phyloP scores from a whole-genome alignment of 1,140 invertebrate genomes.

The Eubasilissa regina region DNA sequence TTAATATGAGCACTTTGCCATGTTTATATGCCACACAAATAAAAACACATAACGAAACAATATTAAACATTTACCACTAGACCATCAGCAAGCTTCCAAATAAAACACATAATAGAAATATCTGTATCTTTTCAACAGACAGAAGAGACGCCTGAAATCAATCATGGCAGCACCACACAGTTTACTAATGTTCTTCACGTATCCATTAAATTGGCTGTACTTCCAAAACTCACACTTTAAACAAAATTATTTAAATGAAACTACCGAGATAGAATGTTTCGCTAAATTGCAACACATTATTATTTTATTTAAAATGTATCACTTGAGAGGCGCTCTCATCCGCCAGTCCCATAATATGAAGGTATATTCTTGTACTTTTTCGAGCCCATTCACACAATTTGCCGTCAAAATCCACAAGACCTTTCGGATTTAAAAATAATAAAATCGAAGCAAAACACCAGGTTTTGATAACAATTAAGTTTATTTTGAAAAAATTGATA shows the following conservation, averaged over 20 bases:
- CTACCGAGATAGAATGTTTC: neutral
- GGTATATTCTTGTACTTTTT: slow-evolving; percentile 12
- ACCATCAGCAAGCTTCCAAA: slow-evolving; percentile 61
- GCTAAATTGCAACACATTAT: slow-evolving; percentile 15
- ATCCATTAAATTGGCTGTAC: slow-evolving; percentile 12
- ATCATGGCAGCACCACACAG: slow-evolving; percentile 64
- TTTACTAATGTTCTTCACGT: slow-evolving; percentile 28
- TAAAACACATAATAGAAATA: slow-evolving; percentile 64
- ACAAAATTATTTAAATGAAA: slow-evolving; percentile 19
- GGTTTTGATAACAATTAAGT: neutral
- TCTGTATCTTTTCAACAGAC: slow-evolving; percentile 59
- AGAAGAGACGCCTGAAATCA: slow-evolving; percentile 65
- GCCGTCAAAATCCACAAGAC: neutral
- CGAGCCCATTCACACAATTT: slow-evolving; percentile 10
- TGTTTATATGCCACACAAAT: slow-evolving; percentile 11
- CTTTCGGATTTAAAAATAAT: neutral
- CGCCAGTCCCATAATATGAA: slow-evolving; percentile 12
- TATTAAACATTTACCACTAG: slow-evolving; percentile 63
- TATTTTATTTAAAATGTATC: slow-evolving; percentile 26
- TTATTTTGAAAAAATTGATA: slow-evolving; percentile 1
- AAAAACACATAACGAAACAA: slow-evolving; percentile 17
- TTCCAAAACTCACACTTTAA: neutral
- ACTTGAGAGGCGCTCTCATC: slow-evolving; percentile 13
- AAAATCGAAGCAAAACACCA: neutral
- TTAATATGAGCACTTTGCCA: slow-evolving; percentile 31